These are phyloP conservation scores for Dryococelus australis DNA, from an alignment of 2,888 invertebrate genomes.

Conservation along the genomic window DNA sequence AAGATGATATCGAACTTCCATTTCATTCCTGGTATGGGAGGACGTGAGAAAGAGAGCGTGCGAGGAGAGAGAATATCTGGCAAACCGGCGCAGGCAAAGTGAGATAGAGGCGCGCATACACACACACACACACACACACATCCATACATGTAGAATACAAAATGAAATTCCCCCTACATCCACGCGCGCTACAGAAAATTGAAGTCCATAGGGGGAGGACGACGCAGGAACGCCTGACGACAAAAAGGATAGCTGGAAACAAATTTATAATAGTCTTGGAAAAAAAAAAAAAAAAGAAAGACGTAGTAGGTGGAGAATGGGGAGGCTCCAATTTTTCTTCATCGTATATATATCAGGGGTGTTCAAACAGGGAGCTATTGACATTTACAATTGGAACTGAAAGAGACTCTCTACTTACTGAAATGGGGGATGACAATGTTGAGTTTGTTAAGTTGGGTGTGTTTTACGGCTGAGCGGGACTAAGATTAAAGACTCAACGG, in stretches of 20 bases:
- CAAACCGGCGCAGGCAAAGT: slow-evolving; percentile 24
- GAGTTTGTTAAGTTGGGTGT: slow-evolving; percentile 16
- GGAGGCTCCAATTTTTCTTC: slow-evolving; percentile 38
- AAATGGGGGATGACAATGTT: slow-evolving; percentile 19
- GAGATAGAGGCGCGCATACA: slow-evolving; percentile 29
- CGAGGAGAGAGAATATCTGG: slow-evolving; percentile 23
- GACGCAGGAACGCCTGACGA: slow-evolving; percentile 40
- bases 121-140: slow-evolving; percentile 31
- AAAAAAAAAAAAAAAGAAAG: slow-evolving; percentile 33
- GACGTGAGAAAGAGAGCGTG: slow-evolving; percentile 6
- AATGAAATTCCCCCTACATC: slow-evolving; percentile 44
- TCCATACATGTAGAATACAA: slow-evolving; percentile 39
- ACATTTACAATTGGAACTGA: slow-evolving; percentile 27
- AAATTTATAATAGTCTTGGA: slow-evolving; percentile 45
- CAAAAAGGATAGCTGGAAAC: slow-evolving; percentile 44
- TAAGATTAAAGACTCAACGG: not conserved
- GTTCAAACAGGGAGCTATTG: slow-evolving; percentile 32
- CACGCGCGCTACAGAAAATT: slow-evolving; percentile 43
- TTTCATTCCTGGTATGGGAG: slow-evolving; percentile 39
- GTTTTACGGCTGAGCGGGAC: slow-evolving; percentile 9
- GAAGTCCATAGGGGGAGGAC: slow-evolving; percentile 44
- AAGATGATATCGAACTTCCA: slow-evolving; percentile 45
- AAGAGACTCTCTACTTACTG: slow-evolving; percentile 27
- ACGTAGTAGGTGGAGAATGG: slow-evolving; percentile 19
- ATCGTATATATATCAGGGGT: slow-evolving; percentile 38